phyloP scores from a whole-genome alignment of 2,888 invertebrate species.

The Noctua janthina region DNA sequence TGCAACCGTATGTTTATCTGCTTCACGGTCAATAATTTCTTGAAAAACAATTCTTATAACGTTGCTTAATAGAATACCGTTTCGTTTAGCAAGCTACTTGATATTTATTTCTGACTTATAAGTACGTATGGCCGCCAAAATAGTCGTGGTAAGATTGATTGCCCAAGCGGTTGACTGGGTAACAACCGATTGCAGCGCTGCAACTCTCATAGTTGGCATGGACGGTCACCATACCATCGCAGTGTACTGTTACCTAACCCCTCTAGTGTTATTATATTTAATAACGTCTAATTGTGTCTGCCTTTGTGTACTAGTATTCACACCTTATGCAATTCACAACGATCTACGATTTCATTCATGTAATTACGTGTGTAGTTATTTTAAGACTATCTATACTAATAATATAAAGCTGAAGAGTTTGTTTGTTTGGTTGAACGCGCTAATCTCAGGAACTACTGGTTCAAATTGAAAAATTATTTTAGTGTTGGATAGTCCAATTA shows the following conservation, averaged over 20 bases:
- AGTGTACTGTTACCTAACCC: slow-evolving; percentile 67
- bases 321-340: slow-evolving; percentile 43
- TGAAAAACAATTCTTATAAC: slow-evolving; percentile 10
- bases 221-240: slow-evolving; percentile 64
- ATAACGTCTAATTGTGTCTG: slow-evolving; percentile 59
- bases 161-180: slow-evolving; percentile 73
- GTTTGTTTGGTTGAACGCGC: too few relatives aligned
- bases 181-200: slow-evolving; percentile 82
- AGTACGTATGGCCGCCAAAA: slow-evolving; percentile 27
- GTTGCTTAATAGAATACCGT: slow-evolving; percentile 33
- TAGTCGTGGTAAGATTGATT: slow-evolving; percentile 62
- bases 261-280: slow-evolving; percentile 72
- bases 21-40: slow-evolving; percentile 47
- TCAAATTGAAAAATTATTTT: too few relatives aligned
- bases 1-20: slow-evolving; percentile 39
- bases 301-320: slow-evolving; percentile 43
- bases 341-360: slow-evolving; percentile 20
- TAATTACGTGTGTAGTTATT: slow-evolving; percentile 3
- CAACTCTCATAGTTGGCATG: slow-evolving; percentile 74
- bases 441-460: too few relatives aligned
- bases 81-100: slow-evolving; percentile 21
- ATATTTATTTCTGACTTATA: slow-evolving; percentile 38
- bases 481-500: too few relatives aligned
- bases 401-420: too few relatives aligned
- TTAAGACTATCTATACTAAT: neutral